These are phyloP conservation scores for Philaenus spumarius DNA, from an alignment of 1,140 invertebrate genomes.

Conservation along the genomic window DNA sequence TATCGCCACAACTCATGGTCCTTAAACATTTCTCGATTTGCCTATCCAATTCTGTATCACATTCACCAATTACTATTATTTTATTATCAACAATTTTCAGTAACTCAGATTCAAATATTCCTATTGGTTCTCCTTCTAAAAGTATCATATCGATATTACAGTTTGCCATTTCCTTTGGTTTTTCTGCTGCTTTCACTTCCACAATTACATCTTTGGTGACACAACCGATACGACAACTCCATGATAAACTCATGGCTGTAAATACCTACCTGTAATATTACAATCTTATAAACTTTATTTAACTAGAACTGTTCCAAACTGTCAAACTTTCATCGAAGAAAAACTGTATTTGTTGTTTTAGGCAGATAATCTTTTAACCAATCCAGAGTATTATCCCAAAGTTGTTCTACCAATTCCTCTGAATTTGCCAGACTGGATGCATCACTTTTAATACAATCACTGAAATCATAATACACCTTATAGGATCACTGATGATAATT, in stretches of 20 bases:
- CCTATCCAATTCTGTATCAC: constrained; percentile 23
- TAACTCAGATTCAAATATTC: constrained; percentile 4
- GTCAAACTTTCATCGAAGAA: too few relatives aligned
- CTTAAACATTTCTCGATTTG: constrained; percentile 18
- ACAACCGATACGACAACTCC: not conserved
- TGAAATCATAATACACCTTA: constrained; percentile 5
- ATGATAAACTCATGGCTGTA: not conserved
- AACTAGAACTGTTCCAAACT: too few relatives aligned
- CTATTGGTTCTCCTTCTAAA: not conserved
- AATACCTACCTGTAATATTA: not conserved
- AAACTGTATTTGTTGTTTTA: not conserved
- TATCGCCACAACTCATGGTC: not conserved
- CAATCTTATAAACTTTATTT: too few relatives aligned
- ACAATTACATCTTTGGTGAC: constrained; percentile 10
- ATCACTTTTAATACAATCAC: constrained; percentile 2
- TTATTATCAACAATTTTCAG: constrained; percentile 1
- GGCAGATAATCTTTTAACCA: not conserved
- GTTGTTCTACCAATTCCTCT: not conserved
- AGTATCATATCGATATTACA: constrained; percentile 10
- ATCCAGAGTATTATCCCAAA: not conserved
- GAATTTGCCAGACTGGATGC: not conserved
- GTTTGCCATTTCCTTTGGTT: constrained; percentile 14
- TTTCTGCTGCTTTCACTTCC: constrained; percentile 1
- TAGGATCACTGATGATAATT: too few relatives aligned
- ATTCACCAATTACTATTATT: constrained; percentile 18